phyloP scores from a whole-genome alignment of 2,888 invertebrate genomes.

The Prosopocoilus inquinatus region DNA sequence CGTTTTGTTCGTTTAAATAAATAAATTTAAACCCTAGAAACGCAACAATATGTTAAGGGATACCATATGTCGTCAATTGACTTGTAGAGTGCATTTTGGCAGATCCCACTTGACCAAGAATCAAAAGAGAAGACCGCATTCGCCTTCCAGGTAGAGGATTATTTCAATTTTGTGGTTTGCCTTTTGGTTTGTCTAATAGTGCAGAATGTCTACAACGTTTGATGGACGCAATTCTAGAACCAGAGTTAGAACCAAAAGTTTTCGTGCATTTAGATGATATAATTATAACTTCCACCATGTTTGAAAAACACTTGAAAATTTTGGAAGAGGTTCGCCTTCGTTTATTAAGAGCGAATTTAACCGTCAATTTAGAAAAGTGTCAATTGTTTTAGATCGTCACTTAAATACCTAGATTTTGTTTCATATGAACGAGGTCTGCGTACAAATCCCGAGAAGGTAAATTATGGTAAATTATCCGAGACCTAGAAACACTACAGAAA shows the following conservation, averaged over 20 bases:
- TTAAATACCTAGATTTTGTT: constrained; percentile 33
- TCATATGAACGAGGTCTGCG: constrained; percentile 28
- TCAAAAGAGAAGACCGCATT: constrained; percentile 36
- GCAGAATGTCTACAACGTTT: constrained; percentile 26
- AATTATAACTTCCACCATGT: constrained; percentile 23
- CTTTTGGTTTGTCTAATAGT: constrained; percentile 28
- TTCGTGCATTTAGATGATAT: constrained; percentile 33
- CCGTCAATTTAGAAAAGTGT: constrained; percentile 31
- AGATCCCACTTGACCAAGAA: constrained; percentile 26
- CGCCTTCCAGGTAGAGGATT: constrained; percentile 30
- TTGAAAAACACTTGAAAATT: constrained; percentile 21
- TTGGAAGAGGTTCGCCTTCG: constrained; percentile 22
- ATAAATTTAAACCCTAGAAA: no score
- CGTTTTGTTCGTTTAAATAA: no score
- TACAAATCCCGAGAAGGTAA: constrained; percentile 34
- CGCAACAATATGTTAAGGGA: no score
- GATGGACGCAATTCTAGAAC: constrained; percentile 18
- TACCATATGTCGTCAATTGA: constrained; percentile 28
- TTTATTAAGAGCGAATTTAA: constrained; percentile 25
- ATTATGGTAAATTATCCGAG: constrained; percentile 31
- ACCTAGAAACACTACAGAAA: constrained; percentile 29
- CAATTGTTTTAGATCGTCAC: constrained; percentile 27
- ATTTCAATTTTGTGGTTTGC: constrained; percentile 28
- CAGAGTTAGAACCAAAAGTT: constrained; percentile 8
- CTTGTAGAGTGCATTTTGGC: constrained; percentile 30